Base-by-base conservation (phyloP, 2,113 vertebrate species). In the Eubucco bourcierii region DNA sequence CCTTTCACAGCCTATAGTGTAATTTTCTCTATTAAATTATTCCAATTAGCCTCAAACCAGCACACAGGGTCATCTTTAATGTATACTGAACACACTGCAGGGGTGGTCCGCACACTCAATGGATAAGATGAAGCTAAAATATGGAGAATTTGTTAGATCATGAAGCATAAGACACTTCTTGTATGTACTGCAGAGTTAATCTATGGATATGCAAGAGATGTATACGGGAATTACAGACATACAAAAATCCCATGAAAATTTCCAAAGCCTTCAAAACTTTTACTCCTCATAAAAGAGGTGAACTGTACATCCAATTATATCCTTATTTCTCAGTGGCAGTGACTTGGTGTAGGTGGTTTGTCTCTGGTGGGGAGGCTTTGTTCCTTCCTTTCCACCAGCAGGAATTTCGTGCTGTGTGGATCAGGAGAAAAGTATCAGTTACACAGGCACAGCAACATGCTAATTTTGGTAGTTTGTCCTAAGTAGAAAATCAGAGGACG, bases 131-230 rank as follows among this genome's bases (percentile, higher is more conserved):
- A 10, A 46, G 33, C 7, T 75, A 20, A 87, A 63, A 75, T 25
- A 64, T 1, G 13, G 4, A 39, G 33, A 73, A 53, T 85, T 85
- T 85, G 9, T 11, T 80, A 52, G 33, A 24, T 72, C 9, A 29
- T 44, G 47, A 46, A 72, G 19, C 10, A 23, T 8, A 14, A 31
- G 8, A 23, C 16, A 3, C 16, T 41, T 73, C 81, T 33, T 37
- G 3, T 20, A 9, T 39, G 19, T 52, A 14, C 78, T 60, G 28
- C 21, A 37, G 68, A 28, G 27, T 34, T 55, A 44, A 20, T 41
- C 33, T 0, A 0, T 63, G n/a, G 29, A 23, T n/a, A 21, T 53
- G 7, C 24, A 34, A 41, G 25, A 46, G 12, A 11, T 0, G 0
- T 34, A 4, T 31, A 5, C 9, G 18, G 33, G 20, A 75, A 60